Evolutionary conservation across 1,140 invertebrate species (phyloP).

Genomic region (Caenorhabditis briggsae): DNA sequence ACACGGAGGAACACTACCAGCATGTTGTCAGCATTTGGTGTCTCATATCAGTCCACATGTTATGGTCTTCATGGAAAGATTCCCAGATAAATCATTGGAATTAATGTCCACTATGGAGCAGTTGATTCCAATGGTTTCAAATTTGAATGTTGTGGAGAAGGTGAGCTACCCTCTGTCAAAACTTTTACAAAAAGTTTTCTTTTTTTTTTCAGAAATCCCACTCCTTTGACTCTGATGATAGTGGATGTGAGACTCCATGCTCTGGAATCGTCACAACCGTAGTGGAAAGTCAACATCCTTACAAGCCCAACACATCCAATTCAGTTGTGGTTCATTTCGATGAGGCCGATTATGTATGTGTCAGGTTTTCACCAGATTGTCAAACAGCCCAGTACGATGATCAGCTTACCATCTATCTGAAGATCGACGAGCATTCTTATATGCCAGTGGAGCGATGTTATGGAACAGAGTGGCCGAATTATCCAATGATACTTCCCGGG

Average conservation of each 20-base stretch:
- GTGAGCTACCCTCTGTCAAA: constrained; percentile 31
- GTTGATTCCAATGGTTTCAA: constrained; percentile 89
- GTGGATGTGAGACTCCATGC: constrained; percentile 40
- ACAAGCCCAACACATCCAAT: constrained; percentile 89
- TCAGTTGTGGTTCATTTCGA: constrained; percentile 91
- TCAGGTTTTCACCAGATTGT: constrained; percentile 86
- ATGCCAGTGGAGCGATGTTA: constrained; percentile 85
- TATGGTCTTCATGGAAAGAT: constrained; percentile 71
- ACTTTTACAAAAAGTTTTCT: not conserved
- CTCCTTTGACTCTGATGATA: constrained; percentile 62
- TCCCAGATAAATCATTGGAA: constrained; percentile 86
- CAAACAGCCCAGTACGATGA: constrained; percentile 94
- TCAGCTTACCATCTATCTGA: constrained; percentile 85
- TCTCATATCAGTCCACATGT: constrained; percentile 67
- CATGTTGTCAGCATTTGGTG: constrained; percentile 28
- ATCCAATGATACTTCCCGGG: constrained; percentile 88
- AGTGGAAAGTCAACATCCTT: constrained; percentile 96
- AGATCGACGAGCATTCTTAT: constrained; percentile 79
- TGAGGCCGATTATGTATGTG: constrained; percentile 87
- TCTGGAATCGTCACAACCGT: constrained; percentile 88
- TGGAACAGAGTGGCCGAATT: constrained; percentile 88
- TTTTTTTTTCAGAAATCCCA: constrained; percentile 19
- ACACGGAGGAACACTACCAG: constrained; percentile 31
- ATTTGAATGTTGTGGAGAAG: constrained; percentile 83
- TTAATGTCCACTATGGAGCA: constrained; percentile 90